Evolutionary conservation across 2,113 vertebrate genomes (phyloP).

Genomic region (Oophaga pumilio): DNA sequence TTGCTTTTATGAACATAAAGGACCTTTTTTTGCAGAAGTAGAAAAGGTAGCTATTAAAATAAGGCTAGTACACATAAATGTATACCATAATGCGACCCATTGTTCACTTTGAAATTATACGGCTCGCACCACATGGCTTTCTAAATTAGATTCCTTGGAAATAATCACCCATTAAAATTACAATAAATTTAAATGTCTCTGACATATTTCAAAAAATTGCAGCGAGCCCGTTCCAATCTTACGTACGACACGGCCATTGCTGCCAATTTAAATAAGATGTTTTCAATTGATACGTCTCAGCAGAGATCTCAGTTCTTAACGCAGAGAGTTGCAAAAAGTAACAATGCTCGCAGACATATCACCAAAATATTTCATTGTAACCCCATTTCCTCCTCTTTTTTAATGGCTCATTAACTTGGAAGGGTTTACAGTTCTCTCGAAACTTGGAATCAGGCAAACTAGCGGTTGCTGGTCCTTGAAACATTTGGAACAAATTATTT

Average conservation of each 20-base stretch:
- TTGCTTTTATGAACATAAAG: slow-evolving; percentile 38
- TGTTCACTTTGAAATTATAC: slow-evolving; percentile 37
- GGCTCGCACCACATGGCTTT: slow-evolving; percentile 13
- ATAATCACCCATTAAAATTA: slow-evolving; percentile 39
- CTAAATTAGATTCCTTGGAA: slow-evolving; percentile 37
- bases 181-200: slow-evolving; percentile 40
- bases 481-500: slow-evolving; percentile 86
- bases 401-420: slow-evolving; percentile 67
- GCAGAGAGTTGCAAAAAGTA: slow-evolving; percentile 65
- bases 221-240: slow-evolving; percentile 20
- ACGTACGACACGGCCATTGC: background rate
- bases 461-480: slow-evolving; percentile 74
- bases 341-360: slow-evolving; percentile 70
- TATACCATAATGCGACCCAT: slow-evolving; percentile 28
- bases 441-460: slow-evolving; percentile 77
- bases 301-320: slow-evolving; percentile 64
- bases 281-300: slow-evolving; percentile 64
- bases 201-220: slow-evolving; percentile 30
- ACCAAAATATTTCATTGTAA: slow-evolving; percentile 64
- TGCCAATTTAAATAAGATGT: slow-evolving; percentile 64
- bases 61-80: slow-evolving; percentile 24
- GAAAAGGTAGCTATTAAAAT: slow-evolving; percentile 43
- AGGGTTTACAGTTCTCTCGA: slow-evolving; percentile 74
- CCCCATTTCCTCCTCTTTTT: slow-evolving; percentile 48
- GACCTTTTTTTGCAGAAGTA: slow-evolving; percentile 12